Evolutionary conservation across 2,113 vertebrate genomes (phyloP), one percentile per base, ranked within the genome.

Genomic region (Aldabrachelys gigantea): DNA sequence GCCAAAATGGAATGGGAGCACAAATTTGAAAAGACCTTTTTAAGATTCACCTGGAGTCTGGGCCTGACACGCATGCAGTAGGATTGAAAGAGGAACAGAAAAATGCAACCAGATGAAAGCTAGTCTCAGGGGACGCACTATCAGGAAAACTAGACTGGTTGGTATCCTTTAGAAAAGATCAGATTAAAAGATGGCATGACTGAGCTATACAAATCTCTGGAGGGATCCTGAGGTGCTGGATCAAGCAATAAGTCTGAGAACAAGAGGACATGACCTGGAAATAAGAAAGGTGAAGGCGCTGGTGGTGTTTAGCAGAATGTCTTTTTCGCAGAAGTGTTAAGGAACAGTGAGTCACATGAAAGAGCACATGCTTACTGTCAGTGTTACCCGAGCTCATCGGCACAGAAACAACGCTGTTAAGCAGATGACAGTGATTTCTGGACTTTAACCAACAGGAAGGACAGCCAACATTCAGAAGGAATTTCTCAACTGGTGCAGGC

Each of bases 401-500:
- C 84, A 87, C 44, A 89, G 88, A 89, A 96, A 92, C 44, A 92
- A 95, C 12, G 44, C 81, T 91, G 3, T 0, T 10, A 75, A 94
- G 84, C 79, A 95, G 93, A 88, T 81, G 92, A 12, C 53, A 92
- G 56, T 89, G 88, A 16, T 50, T 38, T 50, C 89, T 80, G 57
- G 92, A 29, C 62, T 89, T 56, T 11, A 72, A 16, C 82, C 88
- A 96, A 90, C 47, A 87, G 54, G 47, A 92, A 81, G 35, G 89
- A 89, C 84, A 94, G 89, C 84, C 80, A 89, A 80, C 65, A 85
- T 76, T 83, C 53, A 91, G 24, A 47, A 47, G 93, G 87, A 5
- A 41, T 35, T 91, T 85, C 89, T 95, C 92, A 87, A 92, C 88
- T 95, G 92, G 52, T 92, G 69, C 47, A 91, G 88, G 88, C 3